Base-by-base conservation (phyloP, 2,113 vertebrate genomes). In the Engraulis encrasicolus region DNA sequence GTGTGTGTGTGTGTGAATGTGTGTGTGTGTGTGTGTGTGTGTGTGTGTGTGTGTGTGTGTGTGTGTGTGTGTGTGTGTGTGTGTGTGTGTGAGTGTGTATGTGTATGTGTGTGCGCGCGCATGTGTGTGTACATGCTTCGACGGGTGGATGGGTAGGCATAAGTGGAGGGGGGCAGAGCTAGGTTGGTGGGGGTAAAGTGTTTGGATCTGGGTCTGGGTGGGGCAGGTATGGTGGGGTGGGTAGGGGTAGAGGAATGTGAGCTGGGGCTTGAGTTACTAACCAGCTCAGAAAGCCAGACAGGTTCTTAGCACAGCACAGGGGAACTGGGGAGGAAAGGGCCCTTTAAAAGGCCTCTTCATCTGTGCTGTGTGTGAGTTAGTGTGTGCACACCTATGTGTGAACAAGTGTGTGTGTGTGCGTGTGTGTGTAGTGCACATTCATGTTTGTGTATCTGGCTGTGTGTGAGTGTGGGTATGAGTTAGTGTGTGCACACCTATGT, bases 271-370 rank as follows among this genome's bases (percentile, higher is more conserved):
- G 82, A 85, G 91, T 93, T 93, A 90, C 91, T 88, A 79, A 52
- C 89, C 80, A 86, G 89, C 92, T 61, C 78, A 93, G 92, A 81
- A 91, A 9, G 89, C n/a, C 89, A 89, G 89, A 90, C 87, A 79
- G 87, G 86, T 91, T 91, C 91, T 94, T 93, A 94, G 92, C 85
- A 86, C 88, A 81, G n/a, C n/a, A n/a, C n/a, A n/a, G n/a, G 61
- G 88, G 88, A 84, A 66, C 86, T 88, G 88, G 86, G 11, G n/a
- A n/a, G n/a, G n/a, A 38, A 52, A 83, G 40, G 9, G 40, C 40
- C 40, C n/a, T n/a, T n/a, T n/a, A n/a, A n/a, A n/a, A n/a, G n/a
- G n/a, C n/a, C n/a, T n/a, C n/a, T n/a, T n/a, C n/a, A 2, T 27
- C 1, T 71, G 23, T 58, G 54, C n/a, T 58, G 61, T 31, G 61